A percentile compares a stretch with the other conserved stretches of the same genome.
phyloP scores from a whole-genome alignment of 2,113 vertebrate species.

The Neodon shergylaensis region DNA sequence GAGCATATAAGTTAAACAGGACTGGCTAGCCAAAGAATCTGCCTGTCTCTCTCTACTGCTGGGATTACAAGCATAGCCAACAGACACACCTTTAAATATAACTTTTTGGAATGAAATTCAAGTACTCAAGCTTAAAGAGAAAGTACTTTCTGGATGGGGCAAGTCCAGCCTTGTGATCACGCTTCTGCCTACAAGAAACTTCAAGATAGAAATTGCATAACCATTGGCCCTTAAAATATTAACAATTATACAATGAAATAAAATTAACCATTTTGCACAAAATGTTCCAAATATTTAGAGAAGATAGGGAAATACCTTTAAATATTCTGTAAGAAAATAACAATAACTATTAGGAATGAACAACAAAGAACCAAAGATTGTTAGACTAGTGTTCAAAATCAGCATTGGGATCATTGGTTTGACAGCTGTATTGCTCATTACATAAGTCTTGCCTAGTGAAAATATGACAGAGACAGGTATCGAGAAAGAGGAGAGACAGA shows the following conservation, averaged over 20 bases:
- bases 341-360: neutral
- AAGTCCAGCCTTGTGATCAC: neutral
- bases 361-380: neutral
- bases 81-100: neutral
- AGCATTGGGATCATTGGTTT: neutral
- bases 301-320: neutral
- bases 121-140: neutral
- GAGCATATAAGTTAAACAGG: neutral
- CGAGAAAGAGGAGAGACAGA: neutral
- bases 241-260: neutral
- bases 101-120: neutral
- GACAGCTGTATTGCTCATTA: neutral
- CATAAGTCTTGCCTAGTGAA: neutral
- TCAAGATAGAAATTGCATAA: neutral
- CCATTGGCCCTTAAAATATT: neutral
- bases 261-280: neutral
- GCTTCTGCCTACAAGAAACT: neutral
- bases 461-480: neutral
- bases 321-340: neutral
- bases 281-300: neutral
- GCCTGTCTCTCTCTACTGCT: neutral
- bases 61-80: neutral
- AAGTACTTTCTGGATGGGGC: neutral
- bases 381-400: neutral
- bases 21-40: neutral